phyloP scores from a whole-genome alignment of 2,113 vertebrate genomes.

The Falcunculus frontatus region DNA sequence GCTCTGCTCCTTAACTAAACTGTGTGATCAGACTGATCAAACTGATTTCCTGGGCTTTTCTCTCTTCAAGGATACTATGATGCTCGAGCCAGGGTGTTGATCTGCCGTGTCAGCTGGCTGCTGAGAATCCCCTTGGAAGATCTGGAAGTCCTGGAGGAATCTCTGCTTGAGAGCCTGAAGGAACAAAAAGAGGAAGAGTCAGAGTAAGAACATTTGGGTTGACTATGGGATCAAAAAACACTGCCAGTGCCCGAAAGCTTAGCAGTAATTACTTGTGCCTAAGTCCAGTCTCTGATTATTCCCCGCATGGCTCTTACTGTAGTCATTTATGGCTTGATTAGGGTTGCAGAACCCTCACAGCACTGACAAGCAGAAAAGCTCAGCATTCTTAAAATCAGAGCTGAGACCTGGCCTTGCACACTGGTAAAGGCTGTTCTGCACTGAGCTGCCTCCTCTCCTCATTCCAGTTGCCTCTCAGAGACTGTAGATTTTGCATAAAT shows the following conservation, averaged over 20 bases:
- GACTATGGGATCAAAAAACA: neutral
- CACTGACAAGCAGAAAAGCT: neutral
- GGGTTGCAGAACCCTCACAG: neutral
- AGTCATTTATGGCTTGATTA: conserved; percentile 10
- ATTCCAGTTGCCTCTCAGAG: neutral
- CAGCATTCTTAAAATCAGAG: neutral
- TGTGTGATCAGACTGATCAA: neutral
- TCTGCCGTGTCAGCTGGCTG: conserved; percentile 81
- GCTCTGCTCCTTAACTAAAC: neutral
- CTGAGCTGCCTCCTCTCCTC: neutral
- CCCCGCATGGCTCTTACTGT: neutral
- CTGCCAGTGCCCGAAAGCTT: neutral
- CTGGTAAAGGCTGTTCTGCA: neutral
- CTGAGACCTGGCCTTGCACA: neutral
- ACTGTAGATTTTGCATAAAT: neutral
- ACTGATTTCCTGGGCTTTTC: neutral
- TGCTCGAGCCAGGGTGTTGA: conserved; percentile 84
- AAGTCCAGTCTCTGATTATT: conserved; percentile 12
- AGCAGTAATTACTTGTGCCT: neutral
- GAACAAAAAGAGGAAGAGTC: conserved; percentile 83
- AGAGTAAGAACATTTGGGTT: conserved; percentile 69
- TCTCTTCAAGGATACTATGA: conserved; percentile 83
- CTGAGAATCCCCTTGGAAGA: conserved; percentile 76
- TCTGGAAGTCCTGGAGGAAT: conserved; percentile 86
- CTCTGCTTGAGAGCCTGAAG: conserved; percentile 85